Evolutionary conservation across 2,797 vertebrate species (phyloP).

Genomic region (Syndactyla subalaris): DNA sequence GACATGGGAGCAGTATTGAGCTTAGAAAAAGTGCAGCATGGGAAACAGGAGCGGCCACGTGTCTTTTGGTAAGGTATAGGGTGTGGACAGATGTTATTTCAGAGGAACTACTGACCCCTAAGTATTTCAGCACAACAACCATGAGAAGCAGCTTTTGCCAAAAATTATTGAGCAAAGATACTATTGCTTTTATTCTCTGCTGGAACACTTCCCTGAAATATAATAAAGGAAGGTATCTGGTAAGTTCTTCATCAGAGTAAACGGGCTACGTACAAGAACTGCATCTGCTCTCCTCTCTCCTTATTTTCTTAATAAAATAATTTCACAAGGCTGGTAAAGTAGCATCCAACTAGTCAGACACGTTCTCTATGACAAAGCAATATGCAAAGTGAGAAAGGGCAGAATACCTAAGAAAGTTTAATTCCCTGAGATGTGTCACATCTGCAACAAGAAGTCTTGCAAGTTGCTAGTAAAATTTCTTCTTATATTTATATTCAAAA

Average conservation of each 20-base stretch:
- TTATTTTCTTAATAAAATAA: not conserved
- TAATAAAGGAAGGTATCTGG: not conserved
- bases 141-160: not conserved
- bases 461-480: not conserved
- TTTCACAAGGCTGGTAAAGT: not conserved
- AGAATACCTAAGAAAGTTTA: not conserved
- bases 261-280: accelerated
- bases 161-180: not conserved
- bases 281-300: not conserved
- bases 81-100: not conserved
- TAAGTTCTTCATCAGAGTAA: not conserved
- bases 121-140: not conserved
- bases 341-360: not conserved
- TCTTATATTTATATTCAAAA: not conserved
- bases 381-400: not conserved
- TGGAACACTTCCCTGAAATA: not conserved
- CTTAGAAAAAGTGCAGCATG: not conserved
- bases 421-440: not conserved
- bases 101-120: not conserved
- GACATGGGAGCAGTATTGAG: accelerated
- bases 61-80: accelerated
- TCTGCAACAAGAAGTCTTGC: not conserved
- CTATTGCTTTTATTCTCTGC: not conserved
- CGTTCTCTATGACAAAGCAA: not conserved
- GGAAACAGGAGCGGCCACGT: not conserved